phyloP scores from a whole-genome alignment of 2,888 invertebrate species.

The Eustalomyia histrio region DNA sequence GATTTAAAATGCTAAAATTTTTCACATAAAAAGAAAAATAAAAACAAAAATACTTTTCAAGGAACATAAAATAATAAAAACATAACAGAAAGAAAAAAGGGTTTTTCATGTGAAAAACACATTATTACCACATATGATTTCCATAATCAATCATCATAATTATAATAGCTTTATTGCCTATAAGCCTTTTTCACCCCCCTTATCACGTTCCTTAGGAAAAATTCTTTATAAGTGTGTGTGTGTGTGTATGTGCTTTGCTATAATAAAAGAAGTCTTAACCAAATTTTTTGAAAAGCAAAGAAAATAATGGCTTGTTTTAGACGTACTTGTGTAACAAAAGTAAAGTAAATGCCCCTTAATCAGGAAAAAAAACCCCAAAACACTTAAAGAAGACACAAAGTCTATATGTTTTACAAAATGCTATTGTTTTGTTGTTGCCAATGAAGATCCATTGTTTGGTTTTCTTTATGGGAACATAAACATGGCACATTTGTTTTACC shows the following conservation, averaged over 20 bases:
- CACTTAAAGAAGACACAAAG: constrained; percentile 50
- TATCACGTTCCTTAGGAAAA: not conserved
- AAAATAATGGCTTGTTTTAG: constrained; percentile 12
- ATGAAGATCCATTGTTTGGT: constrained; percentile 34
- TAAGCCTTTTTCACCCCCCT: constrained; percentile 9
- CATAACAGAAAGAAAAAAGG: not conserved
- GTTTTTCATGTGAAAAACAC: constrained; percentile 39
- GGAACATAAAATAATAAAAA: too few species aligned
- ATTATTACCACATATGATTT: constrained; percentile 50
- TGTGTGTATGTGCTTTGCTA: not conserved
- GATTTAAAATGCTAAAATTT: not conserved
- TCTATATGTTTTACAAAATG: constrained; percentile 41
- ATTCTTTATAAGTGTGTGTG: not conserved
- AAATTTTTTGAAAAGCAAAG: not conserved
- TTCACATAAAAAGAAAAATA: not conserved
- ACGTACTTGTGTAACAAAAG: not conserved
- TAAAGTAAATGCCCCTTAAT: constrained; percentile 8
- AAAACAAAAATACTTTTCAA: not conserved
- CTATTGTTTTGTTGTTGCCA: constrained; percentile 16
- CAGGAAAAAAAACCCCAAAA: constrained; percentile 23
- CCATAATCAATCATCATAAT: constrained; percentile 62
- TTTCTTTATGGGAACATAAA: constrained; percentile 45
- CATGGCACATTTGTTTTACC: not conserved
- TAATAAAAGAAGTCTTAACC: constrained; percentile 8
- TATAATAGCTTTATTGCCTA: constrained; percentile 49